Conservation (phyloP, 2,797 vertebrate species). For the Cirrhinus mrigala region DNA sequence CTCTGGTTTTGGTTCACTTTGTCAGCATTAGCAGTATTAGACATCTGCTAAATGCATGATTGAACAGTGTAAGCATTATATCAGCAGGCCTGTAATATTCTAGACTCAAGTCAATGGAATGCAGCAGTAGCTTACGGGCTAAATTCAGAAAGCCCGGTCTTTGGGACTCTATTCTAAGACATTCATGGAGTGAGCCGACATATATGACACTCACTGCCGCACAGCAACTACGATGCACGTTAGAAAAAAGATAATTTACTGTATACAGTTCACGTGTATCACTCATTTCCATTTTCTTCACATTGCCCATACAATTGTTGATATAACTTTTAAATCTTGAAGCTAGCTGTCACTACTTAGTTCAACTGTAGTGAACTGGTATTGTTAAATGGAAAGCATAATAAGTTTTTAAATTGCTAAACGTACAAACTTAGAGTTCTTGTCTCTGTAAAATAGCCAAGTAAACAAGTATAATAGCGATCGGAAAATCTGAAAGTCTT, state of each 20-base stretch:
- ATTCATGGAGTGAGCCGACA: constrained; percentile 8
- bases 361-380: background rate
- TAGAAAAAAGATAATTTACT: constrained; percentile 14
- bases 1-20: background rate
- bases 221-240: constrained; percentile 19
- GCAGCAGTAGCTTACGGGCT: constrained; percentile 32
- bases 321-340: background rate
- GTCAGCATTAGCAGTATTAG: background rate
- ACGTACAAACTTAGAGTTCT: background rate
- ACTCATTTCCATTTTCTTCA: background rate
- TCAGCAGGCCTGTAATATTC: constrained; percentile 36
- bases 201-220: constrained; percentile 29
- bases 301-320: background rate
- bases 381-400: background rate
- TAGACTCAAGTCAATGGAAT: constrained; percentile 28
- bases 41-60: background rate
- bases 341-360: background rate
- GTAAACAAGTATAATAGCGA: background rate
- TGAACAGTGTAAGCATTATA: background rate
- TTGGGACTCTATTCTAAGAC: constrained; percentile 58
- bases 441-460: background rate
- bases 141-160: constrained; percentile 44
- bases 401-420: background rate
- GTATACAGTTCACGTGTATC: background rate
- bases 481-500: constrained; percentile 6